Conservation (phyloP, 2,888 invertebrate genomes). For the Drosophila mettleri region DNA sequence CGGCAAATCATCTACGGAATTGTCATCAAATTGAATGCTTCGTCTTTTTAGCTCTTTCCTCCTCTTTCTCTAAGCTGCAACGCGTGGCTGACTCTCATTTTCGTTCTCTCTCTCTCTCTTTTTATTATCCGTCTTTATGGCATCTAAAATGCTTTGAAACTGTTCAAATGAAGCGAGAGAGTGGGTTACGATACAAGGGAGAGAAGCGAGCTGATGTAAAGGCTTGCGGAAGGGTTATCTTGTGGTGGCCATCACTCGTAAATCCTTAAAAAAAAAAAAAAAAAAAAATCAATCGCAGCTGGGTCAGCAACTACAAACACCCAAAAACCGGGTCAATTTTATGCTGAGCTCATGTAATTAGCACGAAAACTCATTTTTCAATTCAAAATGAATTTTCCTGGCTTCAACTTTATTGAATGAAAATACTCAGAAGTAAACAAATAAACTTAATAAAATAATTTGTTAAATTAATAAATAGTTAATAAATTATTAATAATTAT, state of each 20-base stretch:
- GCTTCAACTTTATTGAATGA: neutral
- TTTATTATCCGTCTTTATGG: constrained; percentile 68
- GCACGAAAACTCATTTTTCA: constrained; percentile 9
- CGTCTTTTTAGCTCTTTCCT: constrained; percentile 34
- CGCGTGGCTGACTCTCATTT: constrained; percentile 71
- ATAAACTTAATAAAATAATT: neutral
- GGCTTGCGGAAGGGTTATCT: neutral
- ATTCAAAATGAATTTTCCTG: neutral
- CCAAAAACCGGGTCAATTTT: constrained; percentile 40
- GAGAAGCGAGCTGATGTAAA: no score
- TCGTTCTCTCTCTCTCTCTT: constrained; percentile 10
- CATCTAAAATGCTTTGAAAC: constrained; percentile 51
- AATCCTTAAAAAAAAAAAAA: constrained; percentile 31
- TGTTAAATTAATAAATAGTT: neutral
- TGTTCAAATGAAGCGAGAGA: constrained; percentile 14
- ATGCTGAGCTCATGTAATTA: constrained; percentile 49
- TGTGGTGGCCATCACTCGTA: neutral
- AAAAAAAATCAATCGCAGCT: constrained; percentile 52
- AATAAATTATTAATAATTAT: neutral
- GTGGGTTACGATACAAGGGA: no score
- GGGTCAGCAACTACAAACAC: constrained; percentile 34
- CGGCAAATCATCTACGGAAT: constrained; percentile 80
- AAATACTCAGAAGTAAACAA: neutral
- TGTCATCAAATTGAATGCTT: constrained; percentile 78
- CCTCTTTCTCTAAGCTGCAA: constrained; percentile 71